Percentiles rank a stretch among this genome's conserved stretches.
Evolutionary conservation across 2,797 vertebrate genomes (phyloP).

Genomic region (Eremophila alpestris): DNA sequence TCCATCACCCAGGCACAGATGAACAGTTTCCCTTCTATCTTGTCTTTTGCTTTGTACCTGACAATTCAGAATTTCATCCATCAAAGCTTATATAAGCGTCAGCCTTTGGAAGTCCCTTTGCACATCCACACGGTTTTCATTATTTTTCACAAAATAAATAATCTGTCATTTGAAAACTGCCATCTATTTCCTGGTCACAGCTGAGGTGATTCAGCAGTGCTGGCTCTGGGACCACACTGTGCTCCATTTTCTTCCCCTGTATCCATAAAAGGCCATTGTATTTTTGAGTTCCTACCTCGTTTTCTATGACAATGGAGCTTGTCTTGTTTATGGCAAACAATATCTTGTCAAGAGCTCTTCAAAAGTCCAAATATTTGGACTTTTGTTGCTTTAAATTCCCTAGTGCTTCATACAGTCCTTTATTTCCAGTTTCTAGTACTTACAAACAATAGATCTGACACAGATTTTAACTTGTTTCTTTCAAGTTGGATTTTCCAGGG

Average conservation of each 20-base stretch:
- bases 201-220: not conserved
- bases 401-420: not conserved
- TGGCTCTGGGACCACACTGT: not conserved
- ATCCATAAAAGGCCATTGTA: not conserved
- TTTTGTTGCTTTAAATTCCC: not conserved
- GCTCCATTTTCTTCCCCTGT: not conserved
- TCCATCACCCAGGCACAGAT: not conserved
- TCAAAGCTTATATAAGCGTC: not conserved
- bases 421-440: not conserved
- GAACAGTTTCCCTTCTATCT: not conserved
- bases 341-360: not conserved
- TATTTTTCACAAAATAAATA: not conserved
- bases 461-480: not conserved
- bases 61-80: not conserved
- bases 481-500: not conserved
- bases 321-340: not conserved
- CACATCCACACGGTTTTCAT: not conserved
- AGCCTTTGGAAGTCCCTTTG: not conserved
- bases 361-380: not conserved
- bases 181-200: not conserved
- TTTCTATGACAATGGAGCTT: not conserved
- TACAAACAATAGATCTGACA: not conserved
- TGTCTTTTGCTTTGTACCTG: not conserved
- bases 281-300: not conserved
- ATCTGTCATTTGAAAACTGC: not conserved